These are phyloP conservation scores for Rhagologus leucostigma DNA, from an alignment of 2,113 vertebrate species.

Conservation along the genomic window DNA sequence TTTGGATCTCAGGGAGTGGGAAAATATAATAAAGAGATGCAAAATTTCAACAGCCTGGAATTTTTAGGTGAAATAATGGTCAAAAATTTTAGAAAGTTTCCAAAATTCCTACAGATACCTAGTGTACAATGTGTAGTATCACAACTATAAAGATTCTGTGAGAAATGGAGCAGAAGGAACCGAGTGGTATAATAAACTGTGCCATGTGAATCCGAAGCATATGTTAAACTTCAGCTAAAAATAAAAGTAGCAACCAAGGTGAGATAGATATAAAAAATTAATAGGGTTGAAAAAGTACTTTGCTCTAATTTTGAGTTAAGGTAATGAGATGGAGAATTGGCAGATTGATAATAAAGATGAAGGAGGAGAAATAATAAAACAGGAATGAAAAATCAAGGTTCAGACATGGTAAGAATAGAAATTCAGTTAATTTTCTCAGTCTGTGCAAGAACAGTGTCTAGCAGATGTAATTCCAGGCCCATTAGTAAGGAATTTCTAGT, in stretches of 20 bases:
- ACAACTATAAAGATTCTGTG: background rate
- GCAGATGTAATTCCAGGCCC: background rate
- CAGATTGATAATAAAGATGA: background rate
- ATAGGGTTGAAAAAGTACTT: background rate
- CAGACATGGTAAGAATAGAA: background rate
- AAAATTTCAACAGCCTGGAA: background rate
- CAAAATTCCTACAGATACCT: background rate
- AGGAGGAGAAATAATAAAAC: background rate
- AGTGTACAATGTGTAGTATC: background rate
- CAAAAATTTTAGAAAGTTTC: background rate
- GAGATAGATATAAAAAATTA: background rate
- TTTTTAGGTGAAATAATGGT: background rate
- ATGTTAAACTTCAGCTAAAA: background rate
- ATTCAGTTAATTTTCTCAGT: background rate
- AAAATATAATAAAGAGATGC: background rate
- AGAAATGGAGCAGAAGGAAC: background rate
- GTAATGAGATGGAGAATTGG: background rate
- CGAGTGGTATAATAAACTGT: background rate
- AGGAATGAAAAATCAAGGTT: background rate
- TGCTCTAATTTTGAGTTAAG: background rate
- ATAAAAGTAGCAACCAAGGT: background rate
- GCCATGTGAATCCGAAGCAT: background rate
- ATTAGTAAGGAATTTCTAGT: background rate
- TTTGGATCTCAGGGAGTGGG: background rate
- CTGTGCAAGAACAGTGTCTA: background rate